Evolutionary conservation across 2,797 vertebrate species (phyloP).

Genomic region (Garrulus glandarius): DNA sequence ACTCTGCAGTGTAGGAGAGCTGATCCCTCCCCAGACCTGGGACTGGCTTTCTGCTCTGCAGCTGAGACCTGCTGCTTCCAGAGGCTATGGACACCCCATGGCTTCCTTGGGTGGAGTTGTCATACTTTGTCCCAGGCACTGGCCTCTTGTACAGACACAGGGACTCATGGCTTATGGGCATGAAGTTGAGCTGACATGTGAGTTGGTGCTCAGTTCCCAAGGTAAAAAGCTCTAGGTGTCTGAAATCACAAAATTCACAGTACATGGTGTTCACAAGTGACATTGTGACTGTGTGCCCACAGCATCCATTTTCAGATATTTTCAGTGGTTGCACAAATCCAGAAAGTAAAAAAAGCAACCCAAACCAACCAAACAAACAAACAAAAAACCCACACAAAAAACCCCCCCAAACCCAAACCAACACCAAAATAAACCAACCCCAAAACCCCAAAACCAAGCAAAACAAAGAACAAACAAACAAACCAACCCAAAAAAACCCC

Average conservation of each 20-base stretch:
- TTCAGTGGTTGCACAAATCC: background rate
- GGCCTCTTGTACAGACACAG: background rate
- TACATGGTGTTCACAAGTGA: background rate
- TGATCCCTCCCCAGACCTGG: background rate
- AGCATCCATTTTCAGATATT: background rate
- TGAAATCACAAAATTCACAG: background rate
- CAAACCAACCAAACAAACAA: no score
- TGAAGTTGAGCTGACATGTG: background rate
- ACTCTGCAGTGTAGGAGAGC: background rate
- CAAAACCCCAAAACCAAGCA: background rate
- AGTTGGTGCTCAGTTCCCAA: accelerated
- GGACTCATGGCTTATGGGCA: background rate
- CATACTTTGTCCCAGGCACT: background rate
- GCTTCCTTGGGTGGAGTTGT: background rate
- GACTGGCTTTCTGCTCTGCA: background rate
- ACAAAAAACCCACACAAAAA: background rate
- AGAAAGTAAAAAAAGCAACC: background rate
- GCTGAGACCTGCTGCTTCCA: background rate
- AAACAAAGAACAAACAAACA: background rate
- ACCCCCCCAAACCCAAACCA: background rate
- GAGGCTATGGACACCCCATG: background rate
- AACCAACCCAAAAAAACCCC: background rate
- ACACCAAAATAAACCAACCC: no score
- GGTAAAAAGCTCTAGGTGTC: background rate
- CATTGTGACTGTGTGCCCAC: background rate